Evolutionary conservation across 2,113 vertebrate species (phyloP).

Genomic region (Hippocampus zosterae): DNA sequence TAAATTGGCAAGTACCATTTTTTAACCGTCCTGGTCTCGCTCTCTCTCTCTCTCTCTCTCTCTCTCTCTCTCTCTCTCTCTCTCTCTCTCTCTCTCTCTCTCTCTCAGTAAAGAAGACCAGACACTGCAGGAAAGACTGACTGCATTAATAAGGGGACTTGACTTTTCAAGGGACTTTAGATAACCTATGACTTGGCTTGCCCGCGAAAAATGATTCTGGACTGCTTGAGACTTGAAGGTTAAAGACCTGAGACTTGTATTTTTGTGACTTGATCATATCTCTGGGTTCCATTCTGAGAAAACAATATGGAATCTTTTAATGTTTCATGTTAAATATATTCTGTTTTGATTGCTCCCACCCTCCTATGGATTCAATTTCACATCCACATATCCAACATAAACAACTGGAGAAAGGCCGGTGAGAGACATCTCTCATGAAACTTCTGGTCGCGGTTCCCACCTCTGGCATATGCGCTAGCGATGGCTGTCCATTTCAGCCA

Average conservation of each 20-base stretch:
- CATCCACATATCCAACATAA: neutral
- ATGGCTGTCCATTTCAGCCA: constrained; percentile 36
- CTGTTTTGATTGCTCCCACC: neutral
- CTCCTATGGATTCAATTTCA: neutral
- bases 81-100: neutral
- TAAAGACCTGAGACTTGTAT: neutral
- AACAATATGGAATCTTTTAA: neutral
- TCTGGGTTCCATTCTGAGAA: neutral
- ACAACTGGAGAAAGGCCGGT: neutral
- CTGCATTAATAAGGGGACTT: neutral
- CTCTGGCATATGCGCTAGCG: constrained; percentile 24
- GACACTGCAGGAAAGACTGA: neutral
- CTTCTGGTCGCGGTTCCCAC: constrained; percentile 8
- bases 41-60: no score
- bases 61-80: no score
- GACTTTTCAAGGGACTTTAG: neutral
- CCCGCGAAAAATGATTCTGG: neutral
- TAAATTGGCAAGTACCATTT: neutral
- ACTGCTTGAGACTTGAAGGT: neutral
- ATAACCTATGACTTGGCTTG: neutral
- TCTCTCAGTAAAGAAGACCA: neutral
- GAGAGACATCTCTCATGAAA: neutral
- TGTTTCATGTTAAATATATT: neutral
- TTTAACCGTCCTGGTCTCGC: neutral
- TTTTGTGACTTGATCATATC: neutral